These are phyloP conservation scores for Epinotia demarniana DNA, from an alignment of 2,888 invertebrate species.

Conservation along the genomic window DNA sequence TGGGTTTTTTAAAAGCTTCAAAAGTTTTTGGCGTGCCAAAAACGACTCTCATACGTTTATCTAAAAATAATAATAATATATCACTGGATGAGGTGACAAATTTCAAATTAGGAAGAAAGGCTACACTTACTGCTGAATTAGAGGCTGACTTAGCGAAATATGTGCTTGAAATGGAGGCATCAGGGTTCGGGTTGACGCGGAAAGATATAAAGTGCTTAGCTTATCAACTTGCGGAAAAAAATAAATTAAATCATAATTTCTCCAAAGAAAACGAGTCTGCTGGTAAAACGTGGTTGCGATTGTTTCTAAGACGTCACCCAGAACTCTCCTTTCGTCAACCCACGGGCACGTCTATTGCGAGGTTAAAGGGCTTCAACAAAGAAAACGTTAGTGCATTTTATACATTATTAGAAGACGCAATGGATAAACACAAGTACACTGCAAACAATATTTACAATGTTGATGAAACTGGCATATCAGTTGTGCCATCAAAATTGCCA, in stretches of 20 bases:
- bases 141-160: too few species aligned
- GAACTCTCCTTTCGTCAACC: not conserved
- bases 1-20: too few species aligned
- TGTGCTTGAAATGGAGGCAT: too few species aligned
- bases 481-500: not conserved
- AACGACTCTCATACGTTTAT: too few species aligned
- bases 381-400: not conserved
- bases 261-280: not conserved
- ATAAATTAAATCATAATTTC: not conserved
- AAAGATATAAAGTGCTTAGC: too few species aligned
- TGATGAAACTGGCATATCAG: slow-evolving; percentile 3
- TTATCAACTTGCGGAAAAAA: too few species aligned
- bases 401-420: not conserved
- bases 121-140: too few species aligned
- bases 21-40: too few species aligned
- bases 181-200: too few species aligned
- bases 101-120: too few species aligned
- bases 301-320: not conserved
- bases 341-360: not conserved
- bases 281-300: not conserved
- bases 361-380: not conserved
- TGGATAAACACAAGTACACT: not conserved
- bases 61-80: too few species aligned
- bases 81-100: too few species aligned
- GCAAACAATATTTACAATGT: not conserved